phyloP scores from a whole-genome alignment of 2,797 vertebrate genomes.

The Cynopterus sphinx region DNA sequence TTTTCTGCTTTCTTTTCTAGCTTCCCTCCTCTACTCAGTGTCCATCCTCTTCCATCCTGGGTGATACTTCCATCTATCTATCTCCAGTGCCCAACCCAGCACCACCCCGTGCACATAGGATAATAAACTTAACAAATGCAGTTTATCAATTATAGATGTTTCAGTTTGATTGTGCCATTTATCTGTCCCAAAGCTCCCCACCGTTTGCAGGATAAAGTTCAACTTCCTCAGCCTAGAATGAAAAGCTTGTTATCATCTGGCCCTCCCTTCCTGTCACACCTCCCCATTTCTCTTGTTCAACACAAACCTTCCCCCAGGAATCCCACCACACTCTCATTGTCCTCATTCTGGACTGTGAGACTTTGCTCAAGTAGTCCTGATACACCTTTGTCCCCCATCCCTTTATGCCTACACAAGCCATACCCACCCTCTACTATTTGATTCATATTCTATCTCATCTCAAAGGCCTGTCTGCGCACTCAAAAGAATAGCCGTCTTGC shows the following conservation, averaged over 20 bases:
- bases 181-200: not conserved
- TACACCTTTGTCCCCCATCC: not conserved
- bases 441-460: not conserved
- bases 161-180: not conserved
- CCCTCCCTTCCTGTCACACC: not conserved
- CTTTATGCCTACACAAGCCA: not conserved
- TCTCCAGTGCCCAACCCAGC: not conserved
- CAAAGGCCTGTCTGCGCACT: not conserved
- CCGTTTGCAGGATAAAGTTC: not conserved
- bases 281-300: not conserved
- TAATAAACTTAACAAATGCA: not conserved
- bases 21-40: not conserved
- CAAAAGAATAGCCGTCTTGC: not conserved
- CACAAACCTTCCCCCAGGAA: not conserved
- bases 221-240: not conserved
- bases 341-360: not conserved
- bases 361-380: not conserved
- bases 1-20: not conserved
- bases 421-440: not conserved
- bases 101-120: not conserved
- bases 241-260: not conserved
- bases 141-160: not conserved
- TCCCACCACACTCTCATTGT: not conserved
- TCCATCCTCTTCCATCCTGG: not conserved
- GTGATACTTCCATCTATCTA: not conserved